phyloP scores from a whole-genome alignment of 2,888 invertebrate genomes.

The Liopterus haemorrhoidalis region DNA sequence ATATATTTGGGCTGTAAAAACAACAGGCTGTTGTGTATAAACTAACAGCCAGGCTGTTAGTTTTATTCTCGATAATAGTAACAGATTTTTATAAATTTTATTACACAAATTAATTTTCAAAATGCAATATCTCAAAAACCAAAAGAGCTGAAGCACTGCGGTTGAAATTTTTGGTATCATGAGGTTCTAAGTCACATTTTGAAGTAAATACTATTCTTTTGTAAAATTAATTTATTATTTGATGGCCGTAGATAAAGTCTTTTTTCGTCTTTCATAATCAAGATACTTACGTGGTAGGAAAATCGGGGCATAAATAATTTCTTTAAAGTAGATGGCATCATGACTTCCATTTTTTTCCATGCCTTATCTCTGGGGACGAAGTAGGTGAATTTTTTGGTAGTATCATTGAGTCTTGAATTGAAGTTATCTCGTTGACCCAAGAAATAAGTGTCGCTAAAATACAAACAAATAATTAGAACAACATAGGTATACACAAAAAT shows the following conservation, averaged over 20 bases:
- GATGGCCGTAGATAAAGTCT: too few relatives aligned
- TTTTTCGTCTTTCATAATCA: too few relatives aligned
- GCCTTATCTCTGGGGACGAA: slow-evolving; percentile 88
- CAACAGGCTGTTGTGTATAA: background rate
- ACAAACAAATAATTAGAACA: slow-evolving; percentile 19
- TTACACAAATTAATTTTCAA: too few relatives aligned
- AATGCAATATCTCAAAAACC: too few relatives aligned
- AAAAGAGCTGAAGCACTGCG: too few relatives aligned
- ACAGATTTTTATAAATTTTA: too few relatives aligned
- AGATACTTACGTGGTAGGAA: slow-evolving; percentile 69
- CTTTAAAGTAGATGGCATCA: slow-evolving; percentile 75
- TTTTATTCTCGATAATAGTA: too few relatives aligned
- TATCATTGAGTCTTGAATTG: slow-evolving; percentile 70
- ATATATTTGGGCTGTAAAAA: background rate
- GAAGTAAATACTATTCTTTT: too few relatives aligned
- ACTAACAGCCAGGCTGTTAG: background rate
- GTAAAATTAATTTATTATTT: too few relatives aligned
- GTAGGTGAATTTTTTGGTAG: slow-evolving; percentile 76
- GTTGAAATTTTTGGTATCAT: too few relatives aligned
- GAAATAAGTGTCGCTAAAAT: slow-evolving; percentile 67
- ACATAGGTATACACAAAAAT: too few relatives aligned
- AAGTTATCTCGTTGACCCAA: slow-evolving; percentile 71
- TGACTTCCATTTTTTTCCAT: slow-evolving; percentile 72
- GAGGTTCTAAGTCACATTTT: too few relatives aligned
- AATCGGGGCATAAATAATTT: slow-evolving; percentile 77